phyloP scores from a whole-genome alignment of 2,797 vertebrate genomes.

The Brachymystax lenok region DNA sequence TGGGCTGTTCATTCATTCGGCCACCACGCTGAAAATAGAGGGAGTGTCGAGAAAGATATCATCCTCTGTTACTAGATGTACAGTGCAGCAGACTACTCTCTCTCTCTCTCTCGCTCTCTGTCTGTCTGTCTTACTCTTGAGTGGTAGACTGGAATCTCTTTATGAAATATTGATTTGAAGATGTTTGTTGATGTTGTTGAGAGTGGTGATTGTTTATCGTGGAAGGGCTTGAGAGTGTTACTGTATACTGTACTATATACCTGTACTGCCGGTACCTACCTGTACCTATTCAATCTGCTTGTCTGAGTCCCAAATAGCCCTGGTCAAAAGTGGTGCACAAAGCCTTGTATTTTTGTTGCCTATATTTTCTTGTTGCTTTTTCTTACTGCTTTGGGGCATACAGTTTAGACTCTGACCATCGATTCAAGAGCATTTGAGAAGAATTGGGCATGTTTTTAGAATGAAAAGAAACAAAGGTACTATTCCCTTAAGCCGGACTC shows the following conservation, averaged over 20 bases:
- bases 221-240: neutral
- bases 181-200: conserved; percentile 29
- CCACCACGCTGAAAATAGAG: neutral
- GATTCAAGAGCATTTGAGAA: neutral
- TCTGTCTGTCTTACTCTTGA: neutral
- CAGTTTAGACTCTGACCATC: too few species aligned
- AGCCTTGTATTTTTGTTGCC: neutral
- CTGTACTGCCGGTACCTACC: neutral
- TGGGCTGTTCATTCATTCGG: neutral
- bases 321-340: neutral
- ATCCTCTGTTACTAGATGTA: neutral
- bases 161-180: conserved; percentile 40
- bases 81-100: neutral
- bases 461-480: conserved; percentile 15
- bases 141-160: neutral
- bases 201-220: neutral
- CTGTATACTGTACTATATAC: neutral
- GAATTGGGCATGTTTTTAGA: neutral
- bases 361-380: neutral
- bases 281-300: neutral
- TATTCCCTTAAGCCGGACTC: too few species aligned
- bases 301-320: neutral
- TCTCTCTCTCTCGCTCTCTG: neutral
- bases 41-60: neutral
- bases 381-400: neutral